Conservation (phyloP, 2,888 invertebrate species). For the Leptogaster cylindrica region DNA sequence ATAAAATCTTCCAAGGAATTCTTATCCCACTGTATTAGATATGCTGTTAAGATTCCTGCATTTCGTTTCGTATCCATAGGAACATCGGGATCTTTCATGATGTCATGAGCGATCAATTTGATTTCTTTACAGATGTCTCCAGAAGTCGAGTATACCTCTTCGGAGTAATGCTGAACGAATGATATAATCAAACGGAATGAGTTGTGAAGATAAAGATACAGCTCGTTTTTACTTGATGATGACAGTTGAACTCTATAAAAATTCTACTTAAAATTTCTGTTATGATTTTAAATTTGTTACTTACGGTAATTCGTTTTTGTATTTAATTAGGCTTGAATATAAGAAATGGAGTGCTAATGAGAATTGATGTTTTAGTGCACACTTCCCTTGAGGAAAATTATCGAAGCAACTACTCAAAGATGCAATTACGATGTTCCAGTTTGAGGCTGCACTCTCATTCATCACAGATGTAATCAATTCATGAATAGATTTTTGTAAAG, state of each 20-base stretch:
- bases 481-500: neutral
- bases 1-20: conserved; percentile 49
- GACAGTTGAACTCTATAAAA: conserved; percentile 51
- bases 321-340: conserved; percentile 52
- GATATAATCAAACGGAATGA: conserved; percentile 60
- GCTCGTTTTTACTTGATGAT: conserved; percentile 58
- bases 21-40: too few relatives aligned
- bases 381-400: conserved; percentile 57
- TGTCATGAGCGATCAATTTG: conserved; percentile 52
- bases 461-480: neutral
- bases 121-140: too few relatives aligned
- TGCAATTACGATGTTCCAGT: conserved; percentile 46
- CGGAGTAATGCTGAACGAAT: conserved; percentile 55
- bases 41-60: conserved; percentile 66
- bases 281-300: neutral
- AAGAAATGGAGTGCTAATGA: conserved; percentile 53
- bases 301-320: conserved; percentile 54
- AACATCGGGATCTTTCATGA: conserved; percentile 64
- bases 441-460: neutral
- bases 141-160: too few relatives aligned
- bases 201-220: conserved; percentile 59
- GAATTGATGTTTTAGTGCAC: conserved; percentile 52
- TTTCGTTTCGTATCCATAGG: conserved; percentile 73
- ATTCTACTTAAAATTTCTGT: neutral
- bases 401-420: conserved; percentile 57